phyloP scores from a whole-genome alignment of 2,113 vertebrate species.

The Oxyruncus cristatus region DNA sequence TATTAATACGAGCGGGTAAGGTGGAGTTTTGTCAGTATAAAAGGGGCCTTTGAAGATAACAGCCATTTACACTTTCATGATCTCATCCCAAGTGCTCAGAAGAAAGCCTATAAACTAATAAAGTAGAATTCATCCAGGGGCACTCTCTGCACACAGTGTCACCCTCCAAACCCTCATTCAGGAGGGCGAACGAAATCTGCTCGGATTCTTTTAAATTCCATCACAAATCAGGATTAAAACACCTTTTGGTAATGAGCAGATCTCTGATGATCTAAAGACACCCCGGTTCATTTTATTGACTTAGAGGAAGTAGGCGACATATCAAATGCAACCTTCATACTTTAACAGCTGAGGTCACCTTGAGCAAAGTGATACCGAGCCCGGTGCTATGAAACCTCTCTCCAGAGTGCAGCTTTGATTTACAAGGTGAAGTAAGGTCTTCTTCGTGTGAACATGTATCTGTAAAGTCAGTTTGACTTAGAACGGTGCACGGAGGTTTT shows the following conservation, averaged over 20 bases:
- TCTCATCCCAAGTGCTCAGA: constrained; percentile 68
- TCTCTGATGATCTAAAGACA: constrained; percentile 76
- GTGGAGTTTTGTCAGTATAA: constrained; percentile 34
- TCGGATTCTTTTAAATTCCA: constrained; percentile 65
- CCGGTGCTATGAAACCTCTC: constrained; percentile 41
- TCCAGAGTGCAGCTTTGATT: constrained; percentile 66
- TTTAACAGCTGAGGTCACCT: constrained; percentile 72
- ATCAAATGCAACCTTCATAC: constrained; percentile 76
- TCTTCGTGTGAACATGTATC: neutral
- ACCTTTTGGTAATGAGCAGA: constrained; percentile 59
- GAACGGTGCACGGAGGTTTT: neutral
- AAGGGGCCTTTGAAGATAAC: constrained; percentile 76
- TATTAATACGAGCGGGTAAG: constrained; percentile 44
- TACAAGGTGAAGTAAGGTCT: constrained; percentile 68
- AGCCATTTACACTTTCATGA: constrained; percentile 56
- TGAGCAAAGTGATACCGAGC: constrained; percentile 64
- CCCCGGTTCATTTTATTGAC: constrained; percentile 58
- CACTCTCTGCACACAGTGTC: neutral
- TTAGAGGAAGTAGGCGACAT: constrained; percentile 67
- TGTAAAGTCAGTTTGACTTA: neutral
- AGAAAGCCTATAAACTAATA: constrained; percentile 70
- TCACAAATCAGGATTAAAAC: constrained; percentile 62
- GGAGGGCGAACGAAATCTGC: constrained; percentile 56
- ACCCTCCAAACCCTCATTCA: constrained; percentile 36
- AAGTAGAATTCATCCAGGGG: constrained; percentile 66